Conservation (phyloP, 2,888 invertebrate species). For the Danaus chrysippus region DNA sequence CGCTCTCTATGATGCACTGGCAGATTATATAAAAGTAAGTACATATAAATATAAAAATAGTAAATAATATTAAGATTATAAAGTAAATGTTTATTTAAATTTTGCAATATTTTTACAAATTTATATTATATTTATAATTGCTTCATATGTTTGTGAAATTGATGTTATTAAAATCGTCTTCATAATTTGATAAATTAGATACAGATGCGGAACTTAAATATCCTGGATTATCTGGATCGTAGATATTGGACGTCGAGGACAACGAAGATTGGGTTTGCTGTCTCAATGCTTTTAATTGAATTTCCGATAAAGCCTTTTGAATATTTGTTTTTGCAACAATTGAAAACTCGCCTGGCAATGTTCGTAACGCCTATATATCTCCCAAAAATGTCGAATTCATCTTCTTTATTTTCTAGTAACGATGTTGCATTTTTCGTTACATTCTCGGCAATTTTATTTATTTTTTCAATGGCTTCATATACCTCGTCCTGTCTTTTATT, state of each 20-base stretch:
- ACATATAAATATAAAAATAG: constrained; percentile 10
- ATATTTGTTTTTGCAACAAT: too few relatives aligned
- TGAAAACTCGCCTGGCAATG: too few relatives aligned
- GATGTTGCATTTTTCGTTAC: background rate
- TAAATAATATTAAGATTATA: constrained; percentile 12
- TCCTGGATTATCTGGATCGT: constrained; percentile 14
- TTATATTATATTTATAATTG: too few relatives aligned
- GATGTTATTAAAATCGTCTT: constrained; percentile 12
- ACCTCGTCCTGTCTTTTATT: constrained; percentile 8
- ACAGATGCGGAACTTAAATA: constrained; percentile 15
- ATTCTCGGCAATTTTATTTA: too few relatives aligned
- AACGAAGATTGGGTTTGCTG: constrained; percentile 15
- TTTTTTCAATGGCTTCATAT: too few relatives aligned
- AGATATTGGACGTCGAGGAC: constrained; percentile 14
- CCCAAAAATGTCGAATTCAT: too few relatives aligned
- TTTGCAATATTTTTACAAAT: constrained; percentile 9
- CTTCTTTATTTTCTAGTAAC: too few relatives aligned
- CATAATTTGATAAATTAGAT: constrained; percentile 13
- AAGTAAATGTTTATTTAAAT: constrained; percentile 11
- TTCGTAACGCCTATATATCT: too few relatives aligned
- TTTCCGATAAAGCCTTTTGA: too few relatives aligned
- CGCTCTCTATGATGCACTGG: too few relatives aligned
- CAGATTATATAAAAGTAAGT: too few relatives aligned
- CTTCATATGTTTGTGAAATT: constrained; percentile 13
- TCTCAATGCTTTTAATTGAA: constrained; percentile 14